Evolutionary conservation across 2,888 invertebrate species (phyloP).

Genomic region (Eupithecia insigniata): DNA sequence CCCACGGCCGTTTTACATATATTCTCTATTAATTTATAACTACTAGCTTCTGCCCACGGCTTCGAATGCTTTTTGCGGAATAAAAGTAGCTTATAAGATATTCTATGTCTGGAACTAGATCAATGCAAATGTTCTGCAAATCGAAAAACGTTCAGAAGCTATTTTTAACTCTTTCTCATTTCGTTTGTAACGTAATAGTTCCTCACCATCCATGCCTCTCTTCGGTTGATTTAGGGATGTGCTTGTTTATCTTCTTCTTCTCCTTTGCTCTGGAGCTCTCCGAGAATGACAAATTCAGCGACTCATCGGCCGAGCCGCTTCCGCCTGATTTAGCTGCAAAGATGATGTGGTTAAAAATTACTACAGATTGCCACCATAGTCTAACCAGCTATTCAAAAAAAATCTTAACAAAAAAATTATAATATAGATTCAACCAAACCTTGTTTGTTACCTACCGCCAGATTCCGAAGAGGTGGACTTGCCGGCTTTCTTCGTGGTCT

Average conservation of each 20-base stretch:
- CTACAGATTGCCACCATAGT: not conserved
- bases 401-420: no score
- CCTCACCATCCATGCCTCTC: slow-evolving; percentile 67
- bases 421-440: no score
- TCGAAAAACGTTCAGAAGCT: not conserved
- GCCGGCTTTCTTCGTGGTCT: not conserved
- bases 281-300: not conserved
- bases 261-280: not conserved
- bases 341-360: not conserved
- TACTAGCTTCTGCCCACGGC: no score
- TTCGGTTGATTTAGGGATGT: slow-evolving; percentile 50
- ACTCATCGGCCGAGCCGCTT: not conserved
- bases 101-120: not conserved
- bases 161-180: no score
- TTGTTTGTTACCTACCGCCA: not conserved
- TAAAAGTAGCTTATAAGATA: not conserved
- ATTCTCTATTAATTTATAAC: no score
- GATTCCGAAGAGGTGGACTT: not conserved
- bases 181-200: not conserved
- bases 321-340: not conserved
- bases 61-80: not conserved
- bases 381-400: not conserved
- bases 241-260: slow-evolving; percentile 13
- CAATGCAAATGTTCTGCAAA: not conserved
- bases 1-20: no score